Base-by-base conservation (phyloP, 2,113 vertebrate genomes). In the Arizona elegans region DNA sequence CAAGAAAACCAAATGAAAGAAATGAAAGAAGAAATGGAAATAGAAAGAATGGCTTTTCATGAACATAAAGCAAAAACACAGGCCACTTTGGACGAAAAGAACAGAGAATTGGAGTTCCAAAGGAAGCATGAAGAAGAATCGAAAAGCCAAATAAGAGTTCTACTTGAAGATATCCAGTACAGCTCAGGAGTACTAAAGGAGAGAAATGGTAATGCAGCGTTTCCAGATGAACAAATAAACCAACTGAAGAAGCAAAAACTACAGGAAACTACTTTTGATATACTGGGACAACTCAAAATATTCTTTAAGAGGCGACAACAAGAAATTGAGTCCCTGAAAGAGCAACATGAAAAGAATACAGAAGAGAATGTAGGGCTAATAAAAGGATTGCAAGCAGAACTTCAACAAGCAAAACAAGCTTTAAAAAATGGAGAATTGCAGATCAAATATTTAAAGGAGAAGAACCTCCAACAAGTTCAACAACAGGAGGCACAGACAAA, bases 1-100 rank as follows among this genome's bases (percentile, higher is more conserved):
- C 96, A 97, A 24, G 94, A 96, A 85, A 96, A 70, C 81, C 96
- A 96, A 87, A 93, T 96, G 38, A 95, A 94, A 91, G 96, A 97
- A 91, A 91, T 86, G 92, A 93, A 95, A 94, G 95, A 95, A 87
- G 93, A 93, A 23, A 94, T 92, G 54, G 62, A 94, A 88, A 94
- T 62, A 62, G 95, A 96, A 58, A 75, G 96, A 53, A 96, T 92
- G 75, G 65, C 92, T 47, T 95, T 97, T 89, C 70, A 0, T 92
- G 93, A 94, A 29, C 96, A 95, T 88, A 93, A 96, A 93, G 95
- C 97, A 87, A 97, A 97, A 91, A 92, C 95, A 11, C 93, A 96
- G 92, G 93, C 92, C 89, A 85, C 62, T 0, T 92, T 97, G 88
- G 88, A 92, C 88, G 96, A 97, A 92, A 97, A 95, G 89, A 95